These are phyloP conservation scores for Drosophila ogumai DNA, from an alignment of 1,140 invertebrate species.

Conservation along the genomic window DNA sequence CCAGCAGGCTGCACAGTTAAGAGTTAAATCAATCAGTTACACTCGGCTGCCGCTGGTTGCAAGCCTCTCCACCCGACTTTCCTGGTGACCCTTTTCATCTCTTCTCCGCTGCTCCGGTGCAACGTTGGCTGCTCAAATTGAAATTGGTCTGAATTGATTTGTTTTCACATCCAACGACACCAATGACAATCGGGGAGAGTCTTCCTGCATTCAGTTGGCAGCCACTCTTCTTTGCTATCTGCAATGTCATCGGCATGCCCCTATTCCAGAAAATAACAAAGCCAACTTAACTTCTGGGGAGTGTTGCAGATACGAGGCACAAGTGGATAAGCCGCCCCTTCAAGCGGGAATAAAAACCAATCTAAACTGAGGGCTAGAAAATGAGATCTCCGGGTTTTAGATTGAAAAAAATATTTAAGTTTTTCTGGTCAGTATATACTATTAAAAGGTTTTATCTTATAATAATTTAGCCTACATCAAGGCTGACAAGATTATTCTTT, in stretches of 20 bases:
- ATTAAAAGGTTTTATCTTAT: background rate
- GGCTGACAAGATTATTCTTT: no score
- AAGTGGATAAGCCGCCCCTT: conserved; percentile 17
- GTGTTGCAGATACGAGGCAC: conserved; percentile 18
- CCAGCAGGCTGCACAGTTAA: conserved; percentile 51
- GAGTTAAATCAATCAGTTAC: conserved; percentile 64
- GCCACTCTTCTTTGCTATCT: conserved; percentile 40
- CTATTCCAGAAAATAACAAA: conserved; percentile 31
- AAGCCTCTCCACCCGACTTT: background rate
- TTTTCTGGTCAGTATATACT: background rate
- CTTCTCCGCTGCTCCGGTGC: conserved; percentile 11
- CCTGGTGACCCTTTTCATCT: conserved; percentile 1
- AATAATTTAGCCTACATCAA: no score
- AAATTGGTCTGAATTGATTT: conserved; percentile 59
- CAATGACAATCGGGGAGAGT: conserved; percentile 18
- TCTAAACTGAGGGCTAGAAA: background rate
- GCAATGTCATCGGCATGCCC: conserved; percentile 41
- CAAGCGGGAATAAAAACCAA: background rate
- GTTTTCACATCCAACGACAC: conserved; percentile 51
- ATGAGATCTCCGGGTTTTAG: conserved; percentile 1
- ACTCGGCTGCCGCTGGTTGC: conserved; percentile 37
- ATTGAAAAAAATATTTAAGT: background rate
- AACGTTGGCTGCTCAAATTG: conserved; percentile 38
- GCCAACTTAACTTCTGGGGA: conserved; percentile 5
- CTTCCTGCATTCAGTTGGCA: conserved; percentile 15